Evolutionary conservation across 2,888 invertebrate species (phyloP).

Genomic region (Drosophila nigricruria): DNA sequence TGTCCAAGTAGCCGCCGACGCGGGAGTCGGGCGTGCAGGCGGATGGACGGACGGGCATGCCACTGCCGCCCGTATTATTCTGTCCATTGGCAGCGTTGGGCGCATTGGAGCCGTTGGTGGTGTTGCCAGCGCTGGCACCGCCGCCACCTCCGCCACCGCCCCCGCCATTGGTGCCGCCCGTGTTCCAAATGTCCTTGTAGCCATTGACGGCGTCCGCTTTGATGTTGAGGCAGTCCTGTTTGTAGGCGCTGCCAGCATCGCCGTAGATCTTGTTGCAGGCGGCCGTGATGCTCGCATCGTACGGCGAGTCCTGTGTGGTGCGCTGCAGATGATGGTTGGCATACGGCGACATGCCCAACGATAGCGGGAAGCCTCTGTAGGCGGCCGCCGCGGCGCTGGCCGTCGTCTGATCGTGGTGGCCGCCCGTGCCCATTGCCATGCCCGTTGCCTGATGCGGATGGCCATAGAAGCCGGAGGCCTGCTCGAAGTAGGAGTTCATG

Average conservation of each 20-base stretch:
- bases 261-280: slow-evolving; percentile 90
- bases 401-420: slow-evolving; percentile 90
- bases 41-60: slow-evolving; percentile 91
- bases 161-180: slow-evolving; percentile 86
- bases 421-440: slow-evolving; percentile 88
- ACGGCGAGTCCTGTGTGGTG: slow-evolving; percentile 95
- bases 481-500: slow-evolving; percentile 98
- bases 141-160: slow-evolving; percentile 86
- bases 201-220: slow-evolving; percentile 87
- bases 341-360: slow-evolving; percentile 94
- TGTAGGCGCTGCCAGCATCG: slow-evolving; percentile 86
- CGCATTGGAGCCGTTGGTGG: slow-evolving; percentile 75
- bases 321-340: slow-evolving; percentile 92
- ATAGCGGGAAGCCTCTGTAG: slow-evolving; percentile 94
- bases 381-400: slow-evolving; percentile 88
- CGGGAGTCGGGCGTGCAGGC: slow-evolving; percentile 96
- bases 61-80: slow-evolving; percentile 85
- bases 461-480: slow-evolving; percentile 96
- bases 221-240: slow-evolving; percentile 90
- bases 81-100: slow-evolving; percentile 86
- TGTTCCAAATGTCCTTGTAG: slow-evolving; percentile 89
- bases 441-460: slow-evolving; percentile 93
- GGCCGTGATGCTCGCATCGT: slow-evolving; percentile 95
- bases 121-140: slow-evolving; percentile 86
- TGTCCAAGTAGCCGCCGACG: slow-evolving; percentile 91